These are phyloP conservation scores for Oenanthe melanoleuca DNA, from an alignment of 2,113 vertebrate genomes.

Conservation along the genomic window DNA sequence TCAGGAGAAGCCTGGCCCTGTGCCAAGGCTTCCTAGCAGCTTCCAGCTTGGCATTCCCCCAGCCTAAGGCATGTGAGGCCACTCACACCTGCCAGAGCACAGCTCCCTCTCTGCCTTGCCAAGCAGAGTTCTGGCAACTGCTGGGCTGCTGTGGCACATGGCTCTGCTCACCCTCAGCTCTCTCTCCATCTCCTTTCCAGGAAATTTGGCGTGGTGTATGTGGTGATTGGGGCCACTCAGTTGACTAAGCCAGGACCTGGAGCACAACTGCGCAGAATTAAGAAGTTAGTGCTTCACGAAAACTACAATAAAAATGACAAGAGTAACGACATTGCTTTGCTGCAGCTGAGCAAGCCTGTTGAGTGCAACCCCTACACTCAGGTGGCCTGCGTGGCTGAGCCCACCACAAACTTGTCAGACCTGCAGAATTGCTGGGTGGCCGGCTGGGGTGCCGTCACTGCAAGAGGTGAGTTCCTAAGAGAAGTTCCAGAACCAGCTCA, in stretches of 20 bases:
- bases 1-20: not conserved
- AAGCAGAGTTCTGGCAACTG: not conserved
- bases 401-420: not conserved
- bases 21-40: not conserved
- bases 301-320: not conserved
- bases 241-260: not conserved
- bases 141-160: not conserved
- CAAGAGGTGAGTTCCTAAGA: not conserved
- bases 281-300: not conserved
- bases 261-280: not conserved
- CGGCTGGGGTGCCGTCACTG: not conserved
- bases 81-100: not conserved
- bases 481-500: not conserved
- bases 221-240: not conserved
- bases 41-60: not conserved
- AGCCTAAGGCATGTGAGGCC: rapidly evolving
- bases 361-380: not conserved
- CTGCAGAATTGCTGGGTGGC: not conserved
- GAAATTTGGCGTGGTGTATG: not conserved
- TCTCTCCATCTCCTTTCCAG: not conserved
- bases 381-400: not conserved
- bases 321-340: not conserved
- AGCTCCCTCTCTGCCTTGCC: not conserved
- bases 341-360: not conserved
- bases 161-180: not conserved